Evolutionary conservation across 2,888 invertebrate species (phyloP), one percentile per base, ranked within the genome.

Genomic region (Phyllotreta striolata): DNA sequence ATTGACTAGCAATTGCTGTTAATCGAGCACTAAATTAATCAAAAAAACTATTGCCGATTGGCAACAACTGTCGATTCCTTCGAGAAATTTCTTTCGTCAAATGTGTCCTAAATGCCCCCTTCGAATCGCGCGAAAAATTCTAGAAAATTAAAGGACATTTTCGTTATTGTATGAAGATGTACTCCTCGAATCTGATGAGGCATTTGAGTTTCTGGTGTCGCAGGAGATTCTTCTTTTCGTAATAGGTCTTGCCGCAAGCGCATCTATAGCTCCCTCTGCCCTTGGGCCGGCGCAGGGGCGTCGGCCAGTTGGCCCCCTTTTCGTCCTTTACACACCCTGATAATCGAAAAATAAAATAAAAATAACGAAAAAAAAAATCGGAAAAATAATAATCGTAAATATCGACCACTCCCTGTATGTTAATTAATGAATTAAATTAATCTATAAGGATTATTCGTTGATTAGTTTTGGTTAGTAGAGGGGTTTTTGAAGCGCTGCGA

Each of bases 151-250:
- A 54, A 10, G 9, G 12, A 46, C 9, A 46, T 7, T 12, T 8
- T 12, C 37, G 41, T 59, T 47, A 41, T 55, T 66, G 63, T n/a
- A 67, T 59, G 1, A 67, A 63, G 9, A 61, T 67, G 39, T 63
- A 67, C 49, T 67, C 67, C 37, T 66, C 65, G 6, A 61, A 63
- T 49, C 67, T 39, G 7, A 71, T 51, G n/a, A 67, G 54, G 66
- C 76, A 76, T 63, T 76, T 76, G 9, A 75, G 63, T 64, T 73
- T 73, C 56, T 72, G 76, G 63, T 77, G 77, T 9, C 77, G 64
- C 62, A 76, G 66, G 41, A 77, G 65, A 64, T 77, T 76, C 63
- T 77, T 77, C 66, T 73, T 76, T 55, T 76, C 74, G 61, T 76
- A 76, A 54, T 77, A 77, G 1, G 72, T 76, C 44, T 72, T 69